phyloP scores from a whole-genome alignment of 2,888 invertebrate species.

The Pristionchus arcanus region DNA sequence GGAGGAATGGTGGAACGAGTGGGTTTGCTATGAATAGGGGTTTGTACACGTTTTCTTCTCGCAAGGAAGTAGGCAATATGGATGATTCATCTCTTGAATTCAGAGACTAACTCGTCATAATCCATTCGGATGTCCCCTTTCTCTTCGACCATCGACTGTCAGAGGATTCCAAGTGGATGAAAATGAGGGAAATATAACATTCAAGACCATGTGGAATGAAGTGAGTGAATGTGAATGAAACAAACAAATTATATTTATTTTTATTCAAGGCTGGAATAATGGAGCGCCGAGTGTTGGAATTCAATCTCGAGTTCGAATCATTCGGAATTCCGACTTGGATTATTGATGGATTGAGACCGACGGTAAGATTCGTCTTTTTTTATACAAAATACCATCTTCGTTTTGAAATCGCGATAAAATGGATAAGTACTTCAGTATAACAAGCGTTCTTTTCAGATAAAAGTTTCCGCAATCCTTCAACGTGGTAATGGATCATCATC shows the following conservation, averaged over 20 bases:
- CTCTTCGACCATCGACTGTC: not conserved
- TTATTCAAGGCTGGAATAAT: not conserved
- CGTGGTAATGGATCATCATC: not conserved
- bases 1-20: not conserved
- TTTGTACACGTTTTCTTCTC: too few relatives aligned
- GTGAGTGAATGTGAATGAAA: not conserved
- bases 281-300: not conserved
- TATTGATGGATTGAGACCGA: conserved; percentile 38
- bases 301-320: not conserved
- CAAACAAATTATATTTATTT: not conserved
- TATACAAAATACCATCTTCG: not conserved
- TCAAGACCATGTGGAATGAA: not conserved
- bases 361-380: not conserved
- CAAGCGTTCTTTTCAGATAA: not conserved
- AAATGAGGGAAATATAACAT: not conserved
- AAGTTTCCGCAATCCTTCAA: not conserved
- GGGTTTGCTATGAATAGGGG: not conserved
- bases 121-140: conserved; percentile 9
- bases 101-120: not conserved
- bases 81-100: not conserved
- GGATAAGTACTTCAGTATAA: too few relatives aligned
- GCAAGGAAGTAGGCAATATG: not conserved
- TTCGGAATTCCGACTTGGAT: conserved; percentile 30
- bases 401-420: too few relatives aligned
- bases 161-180: conserved; percentile 18